Evolutionary conservation across 2,797 vertebrate genomes (phyloP), one percentile per base, ranked within the genome.

Genomic region (Acrossocheilus wenchowensis): DNA sequence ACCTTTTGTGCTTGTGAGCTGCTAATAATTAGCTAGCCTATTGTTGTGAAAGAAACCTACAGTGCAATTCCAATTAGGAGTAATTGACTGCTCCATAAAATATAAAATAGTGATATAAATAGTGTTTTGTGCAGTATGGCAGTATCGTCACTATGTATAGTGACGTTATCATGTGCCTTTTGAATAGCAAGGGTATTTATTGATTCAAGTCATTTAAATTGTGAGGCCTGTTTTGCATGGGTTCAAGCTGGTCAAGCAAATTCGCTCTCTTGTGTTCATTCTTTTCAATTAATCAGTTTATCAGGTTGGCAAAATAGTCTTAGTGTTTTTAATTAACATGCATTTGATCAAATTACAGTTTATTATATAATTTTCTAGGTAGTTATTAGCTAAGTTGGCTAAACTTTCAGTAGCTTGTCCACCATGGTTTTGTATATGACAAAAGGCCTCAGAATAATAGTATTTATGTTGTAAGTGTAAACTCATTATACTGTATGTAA

Each of bases 31-130:
- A 64, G 68, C 72, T 88, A 78, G 71, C 72, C 36, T 36, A 10
- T 78, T 78, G 83, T 82, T 85, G 60, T 71, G 83, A 84, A 62
- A 36, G 23, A 88, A 82, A 85, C 52, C 57, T 80, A 69, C 23
- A 43, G 48, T 43, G 26, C 19, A 64, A 48, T 36, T 34, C 34
- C 64, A 85, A 66, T 84, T 78, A 78, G 39, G 23, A 71, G 45
- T 71, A 71, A 78, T 2, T 78, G 34, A 78, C 6, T 78, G 34
- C 48, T 57, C 23, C 39, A 69, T 78, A 41, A n/a, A 23, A 23
- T 15, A 69, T 68, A 69, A 54, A 78, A 78, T 45, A 48, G 26
- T 77, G 43, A n/a, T 64, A n/a, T 64, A 23, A 45, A 83, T 26
- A 48, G 50, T 36, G 43, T 50, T 5, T 74, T 62, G 14, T 26